Conservation (phyloP, 1,140 invertebrate species). For the Akabosia matsudoensis region DNA sequence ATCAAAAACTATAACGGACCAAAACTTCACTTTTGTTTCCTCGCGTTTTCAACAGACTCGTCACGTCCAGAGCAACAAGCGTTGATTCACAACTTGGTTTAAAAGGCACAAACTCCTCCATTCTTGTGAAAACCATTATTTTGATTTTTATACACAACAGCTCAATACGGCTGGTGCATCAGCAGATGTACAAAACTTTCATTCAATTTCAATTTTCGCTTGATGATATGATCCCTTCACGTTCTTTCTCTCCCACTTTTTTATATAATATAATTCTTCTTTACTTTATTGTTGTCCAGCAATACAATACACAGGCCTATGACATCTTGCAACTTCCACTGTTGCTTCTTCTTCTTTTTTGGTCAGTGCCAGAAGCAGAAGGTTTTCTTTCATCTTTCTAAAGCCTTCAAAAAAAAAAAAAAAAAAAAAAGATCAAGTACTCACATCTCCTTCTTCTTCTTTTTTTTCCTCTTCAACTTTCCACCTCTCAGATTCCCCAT, state of each 20-base stretch:
- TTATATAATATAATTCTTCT: too few species aligned
- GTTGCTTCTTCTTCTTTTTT: not conserved
- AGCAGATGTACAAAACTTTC: not conserved
- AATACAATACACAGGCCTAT: not conserved
- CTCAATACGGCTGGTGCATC: not conserved
- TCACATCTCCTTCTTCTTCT: not conserved
- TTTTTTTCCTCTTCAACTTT: not conserved
- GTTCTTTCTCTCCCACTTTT: not conserved
- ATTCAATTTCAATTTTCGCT: not conserved
- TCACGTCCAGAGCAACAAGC: too few species aligned
- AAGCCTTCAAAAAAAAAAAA: too few species aligned
- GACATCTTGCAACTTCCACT: conserved; percentile 6
- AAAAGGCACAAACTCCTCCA: too few species aligned
- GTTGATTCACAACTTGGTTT: too few species aligned
- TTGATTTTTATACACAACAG: not conserved
- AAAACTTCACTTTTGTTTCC: too few species aligned
- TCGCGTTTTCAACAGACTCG: too few species aligned
- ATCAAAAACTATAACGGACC: too few species aligned
- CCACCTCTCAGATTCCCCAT: not conserved
- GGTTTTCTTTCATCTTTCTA: not conserved
- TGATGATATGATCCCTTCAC: conserved; percentile 11
- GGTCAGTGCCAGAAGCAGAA: not conserved
- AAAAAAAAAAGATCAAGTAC: not conserved
- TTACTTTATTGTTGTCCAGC: not conserved
- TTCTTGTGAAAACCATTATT: too few species aligned